phyloP scores from a whole-genome alignment of 2,888 invertebrate genomes.

The Acholoe squamosa region DNA sequence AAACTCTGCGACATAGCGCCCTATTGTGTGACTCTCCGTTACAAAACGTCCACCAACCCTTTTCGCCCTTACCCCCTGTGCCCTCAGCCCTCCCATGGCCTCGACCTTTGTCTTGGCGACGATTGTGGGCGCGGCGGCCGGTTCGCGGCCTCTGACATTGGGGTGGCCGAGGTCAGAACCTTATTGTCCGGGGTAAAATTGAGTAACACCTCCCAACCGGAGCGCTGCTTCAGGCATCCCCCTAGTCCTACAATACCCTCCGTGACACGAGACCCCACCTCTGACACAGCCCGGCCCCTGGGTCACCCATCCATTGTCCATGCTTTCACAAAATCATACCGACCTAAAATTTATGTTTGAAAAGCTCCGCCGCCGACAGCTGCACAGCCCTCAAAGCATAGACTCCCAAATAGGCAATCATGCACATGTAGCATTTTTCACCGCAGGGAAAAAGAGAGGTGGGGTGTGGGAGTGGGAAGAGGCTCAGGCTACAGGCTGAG shows the following conservation, averaged over 20 bases:
- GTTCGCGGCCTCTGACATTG: slow-evolving; percentile 56
- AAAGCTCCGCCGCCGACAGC: slow-evolving; percentile 3
- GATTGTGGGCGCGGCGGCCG: slow-evolving; percentile 42
- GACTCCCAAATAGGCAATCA: slow-evolving; percentile 54
- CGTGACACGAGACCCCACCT: slow-evolving; percentile 37
- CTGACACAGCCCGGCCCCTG: slow-evolving; percentile 33
- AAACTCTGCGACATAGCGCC: slow-evolving; percentile 46
- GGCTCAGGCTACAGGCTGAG: slow-evolving; percentile 28
- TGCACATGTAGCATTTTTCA: slow-evolving; percentile 25
- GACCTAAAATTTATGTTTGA: slow-evolving; percentile 60
- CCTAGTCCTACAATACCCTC: neutral
- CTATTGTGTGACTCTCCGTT: slow-evolving; percentile 47
- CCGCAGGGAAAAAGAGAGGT: neutral
- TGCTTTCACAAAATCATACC: slow-evolving; percentile 59
- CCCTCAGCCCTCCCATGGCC: neutral
- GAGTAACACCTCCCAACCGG: slow-evolving; percentile 62
- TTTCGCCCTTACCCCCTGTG: neutral
- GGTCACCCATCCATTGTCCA: slow-evolving; percentile 42
- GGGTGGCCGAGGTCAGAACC: slow-evolving; percentile 50
- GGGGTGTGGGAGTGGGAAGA: neutral
- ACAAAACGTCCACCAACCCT: slow-evolving; percentile 36
- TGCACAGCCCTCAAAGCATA: slow-evolving; percentile 35
- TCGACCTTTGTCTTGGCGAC: slow-evolving; percentile 52
- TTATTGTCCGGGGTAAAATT: slow-evolving; percentile 61
- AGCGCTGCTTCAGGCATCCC: slow-evolving; percentile 47